Percentiles rank a stretch among this genome's conserved stretches.
Conservation (phyloP, 2,113 vertebrate species). For the Syrmaticus mikado region DNA sequence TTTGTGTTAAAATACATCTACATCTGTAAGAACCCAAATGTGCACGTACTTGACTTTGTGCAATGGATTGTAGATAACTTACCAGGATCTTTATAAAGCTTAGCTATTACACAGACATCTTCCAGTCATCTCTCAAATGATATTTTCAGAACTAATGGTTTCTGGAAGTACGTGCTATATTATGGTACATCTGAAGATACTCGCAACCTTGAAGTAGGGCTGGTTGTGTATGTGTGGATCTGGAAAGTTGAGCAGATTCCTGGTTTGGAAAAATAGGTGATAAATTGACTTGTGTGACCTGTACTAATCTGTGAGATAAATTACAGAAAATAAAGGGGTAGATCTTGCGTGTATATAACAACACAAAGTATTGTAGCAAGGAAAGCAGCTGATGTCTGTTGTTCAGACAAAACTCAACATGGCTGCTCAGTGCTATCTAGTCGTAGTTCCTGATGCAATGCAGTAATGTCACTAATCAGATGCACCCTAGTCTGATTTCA, state of each 20-base stretch:
- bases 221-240: not conserved
- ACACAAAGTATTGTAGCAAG: no score
- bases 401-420: not conserved
- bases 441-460: not conserved
- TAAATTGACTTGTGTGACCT: not conserved
- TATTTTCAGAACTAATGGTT: not conserved
- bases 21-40: not conserved
- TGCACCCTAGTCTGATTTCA: not conserved
- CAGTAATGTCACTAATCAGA: not conserved
- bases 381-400: not conserved
- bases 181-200: not conserved
- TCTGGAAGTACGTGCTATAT: accelerated
- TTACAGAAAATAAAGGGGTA: not conserved
- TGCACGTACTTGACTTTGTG: not conserved
- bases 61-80: not conserved
- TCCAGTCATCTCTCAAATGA: not conserved
- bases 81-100: not conserved
- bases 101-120: not conserved
- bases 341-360: not conserved
- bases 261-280: accelerated
- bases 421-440: not conserved
- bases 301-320: not conserved
- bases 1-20: not conserved
- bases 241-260: not conserved
- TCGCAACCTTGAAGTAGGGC: not conserved